These are phyloP conservation scores for Cettia cetti DNA, from an alignment of 2,113 vertebrate genomes.

Conservation along the genomic window DNA sequence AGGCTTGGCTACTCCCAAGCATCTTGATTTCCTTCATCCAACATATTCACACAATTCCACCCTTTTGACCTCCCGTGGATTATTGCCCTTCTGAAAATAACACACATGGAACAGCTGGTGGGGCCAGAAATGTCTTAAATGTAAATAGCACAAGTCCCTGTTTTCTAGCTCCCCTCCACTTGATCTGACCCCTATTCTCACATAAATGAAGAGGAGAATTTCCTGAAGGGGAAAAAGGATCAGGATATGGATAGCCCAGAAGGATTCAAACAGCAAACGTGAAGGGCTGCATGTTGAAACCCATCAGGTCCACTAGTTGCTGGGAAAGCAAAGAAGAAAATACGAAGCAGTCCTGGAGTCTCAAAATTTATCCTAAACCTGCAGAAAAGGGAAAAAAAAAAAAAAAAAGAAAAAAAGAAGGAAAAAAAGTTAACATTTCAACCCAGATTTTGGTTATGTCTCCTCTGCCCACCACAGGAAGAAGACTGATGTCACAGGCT, in stretches of 20 bases:
- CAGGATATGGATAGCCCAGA: neutral
- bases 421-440: neutral
- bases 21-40: slow-evolving; percentile 16
- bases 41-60: slow-evolving; percentile 59
- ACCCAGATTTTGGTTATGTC: neutral
- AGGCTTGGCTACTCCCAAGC: neutral
- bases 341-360: neutral
- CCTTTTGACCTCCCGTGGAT: slow-evolving; percentile 51
- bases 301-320: neutral
- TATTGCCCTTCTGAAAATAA: slow-evolving; percentile 75
- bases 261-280: neutral
- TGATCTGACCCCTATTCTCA: neutral
- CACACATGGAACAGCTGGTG: slow-evolving; percentile 63
- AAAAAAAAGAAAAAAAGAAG: neutral
- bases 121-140: slow-evolving; percentile 53
- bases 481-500: neutral
- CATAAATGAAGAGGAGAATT: neutral
- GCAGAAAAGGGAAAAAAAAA: neutral
- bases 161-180: neutral
- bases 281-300: neutral
- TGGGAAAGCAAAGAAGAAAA: neutral
- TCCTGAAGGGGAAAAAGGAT: neutral
- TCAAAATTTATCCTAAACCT: neutral
- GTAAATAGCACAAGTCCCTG: slow-evolving; percentile 49
- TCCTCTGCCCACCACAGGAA: neutral